Base-by-base conservation (phyloP, 2,113 vertebrate genomes). In the Petroica traversi region DNA sequence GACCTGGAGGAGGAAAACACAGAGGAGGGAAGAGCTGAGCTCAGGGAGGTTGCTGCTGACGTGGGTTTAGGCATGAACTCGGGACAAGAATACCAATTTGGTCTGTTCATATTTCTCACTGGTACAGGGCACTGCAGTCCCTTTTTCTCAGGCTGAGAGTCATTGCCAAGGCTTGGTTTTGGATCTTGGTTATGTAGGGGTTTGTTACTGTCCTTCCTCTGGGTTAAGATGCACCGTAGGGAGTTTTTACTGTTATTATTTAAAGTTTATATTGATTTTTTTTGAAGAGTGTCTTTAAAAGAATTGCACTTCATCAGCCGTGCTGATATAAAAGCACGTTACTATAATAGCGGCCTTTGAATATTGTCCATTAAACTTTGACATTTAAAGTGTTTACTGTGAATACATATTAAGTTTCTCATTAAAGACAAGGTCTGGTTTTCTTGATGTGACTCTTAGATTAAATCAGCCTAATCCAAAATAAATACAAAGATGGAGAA, bases 331-430 rank as follows among this genome's bases (percentile, higher is more conserved):
- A 95, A 95, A 96, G 61, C 75, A 74, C 4, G 19, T 97, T 97
- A 82, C 54, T 88, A 5, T 58, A 96, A 93, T 83, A 97, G 94
- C 54, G 72, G 51, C 54, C 24, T 79, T 94, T 95, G 88, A 96
- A 97, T 89, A 66, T 26, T 75, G 78, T 82, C 91, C 89, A 96
- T 96, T 97, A 95, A 96, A 96, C 92, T 96, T 76, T 90, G 93
- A 94, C 94, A 96, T 69, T 95, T 85, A 34, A 67, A 95, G 59
- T 93, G 74, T 96, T 97, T 97, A 92, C 91, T 94, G 55, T 93
- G 88, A 97, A 97, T 96, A 93, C 66, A 88, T 97, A 97, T 95
- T 95, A 95, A 90, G 72, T 97, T 98, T 98, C 96, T 97, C 68
- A 91, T 94, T 96, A 95, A 76, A 96, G 78, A 26, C 48, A 63